These are phyloP conservation scores for Heliangelus exortis DNA, from an alignment of 2,797 vertebrate species.

Conservation along the genomic window DNA sequence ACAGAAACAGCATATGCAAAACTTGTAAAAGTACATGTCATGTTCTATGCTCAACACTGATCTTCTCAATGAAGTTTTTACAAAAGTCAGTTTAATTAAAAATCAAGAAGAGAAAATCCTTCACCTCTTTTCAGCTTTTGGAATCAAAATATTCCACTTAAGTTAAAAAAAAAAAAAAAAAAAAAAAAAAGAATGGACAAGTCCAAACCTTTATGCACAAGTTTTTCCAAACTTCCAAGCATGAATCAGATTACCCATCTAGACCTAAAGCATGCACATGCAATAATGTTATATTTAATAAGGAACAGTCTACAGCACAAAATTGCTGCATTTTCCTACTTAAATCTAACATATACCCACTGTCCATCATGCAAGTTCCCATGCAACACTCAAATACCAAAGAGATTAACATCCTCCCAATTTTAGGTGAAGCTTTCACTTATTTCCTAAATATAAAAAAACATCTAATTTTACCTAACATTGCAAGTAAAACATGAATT, in stretches of 20 bases:
- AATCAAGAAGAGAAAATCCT: not conserved
- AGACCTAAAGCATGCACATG: not conserved
- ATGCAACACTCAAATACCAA: not conserved
- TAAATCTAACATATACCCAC: not conserved
- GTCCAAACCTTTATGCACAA: not conserved
- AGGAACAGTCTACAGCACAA: not conserved
- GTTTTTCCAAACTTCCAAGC: not conserved
- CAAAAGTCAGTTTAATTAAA: not conserved
- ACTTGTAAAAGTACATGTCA: conserved; percentile 10
- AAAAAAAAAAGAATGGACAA: not conserved
- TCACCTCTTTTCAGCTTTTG: not conserved
- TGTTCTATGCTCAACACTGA: not conserved
- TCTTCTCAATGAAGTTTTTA: conserved; percentile 27
- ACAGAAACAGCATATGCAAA: not conserved
- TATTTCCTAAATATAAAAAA: not conserved
- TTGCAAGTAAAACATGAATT: not conserved
- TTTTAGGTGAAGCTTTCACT: not conserved
- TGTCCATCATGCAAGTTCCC: not conserved
- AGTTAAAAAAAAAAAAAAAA: not conserved
- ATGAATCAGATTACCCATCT: not conserved
- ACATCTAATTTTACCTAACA: not conserved
- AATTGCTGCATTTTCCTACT: not conserved
- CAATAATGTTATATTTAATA: not conserved
- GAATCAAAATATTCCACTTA: not conserved
- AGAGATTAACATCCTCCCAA: not conserved